phyloP scores from a whole-genome alignment of 2,797 vertebrate genomes.

The Melanotaenia boesemani region DNA sequence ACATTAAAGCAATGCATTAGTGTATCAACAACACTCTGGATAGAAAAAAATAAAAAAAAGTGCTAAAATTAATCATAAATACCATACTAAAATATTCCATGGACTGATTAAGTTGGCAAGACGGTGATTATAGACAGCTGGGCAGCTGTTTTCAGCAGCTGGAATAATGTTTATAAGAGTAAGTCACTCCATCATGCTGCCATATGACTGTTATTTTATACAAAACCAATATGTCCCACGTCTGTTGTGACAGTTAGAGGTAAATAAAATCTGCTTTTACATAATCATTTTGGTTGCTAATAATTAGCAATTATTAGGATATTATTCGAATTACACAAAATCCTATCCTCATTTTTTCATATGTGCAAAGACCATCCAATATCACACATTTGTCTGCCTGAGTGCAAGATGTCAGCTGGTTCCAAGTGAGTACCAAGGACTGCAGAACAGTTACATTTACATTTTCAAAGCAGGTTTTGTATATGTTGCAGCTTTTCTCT shows the following conservation, averaged over 20 bases:
- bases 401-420: background rate
- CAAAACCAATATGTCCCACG: too few species aligned
- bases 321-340: background rate
- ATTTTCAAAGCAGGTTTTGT: conserved; percentile 44
- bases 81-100: background rate
- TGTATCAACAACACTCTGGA: background rate
- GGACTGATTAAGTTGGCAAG: background rate
- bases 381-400: background rate
- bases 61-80: background rate
- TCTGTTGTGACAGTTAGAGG: too few species aligned
- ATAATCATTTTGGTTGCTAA: background rate
- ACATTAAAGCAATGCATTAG: background rate
- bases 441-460: background rate
- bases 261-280: background rate
- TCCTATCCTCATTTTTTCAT: background rate
- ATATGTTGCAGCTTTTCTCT: conserved; percentile 47
- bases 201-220: background rate
- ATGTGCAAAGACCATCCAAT: background rate
- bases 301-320: background rate
- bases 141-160: background rate
- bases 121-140: background rate
- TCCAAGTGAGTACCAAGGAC: too few species aligned
- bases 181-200: background rate
- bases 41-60: background rate
- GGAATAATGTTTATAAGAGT: background rate